Percentiles rank a stretch among this genome's conserved stretches.
phyloP scores from a whole-genome alignment of 2,113 vertebrate species.

The Channa maculata region DNA sequence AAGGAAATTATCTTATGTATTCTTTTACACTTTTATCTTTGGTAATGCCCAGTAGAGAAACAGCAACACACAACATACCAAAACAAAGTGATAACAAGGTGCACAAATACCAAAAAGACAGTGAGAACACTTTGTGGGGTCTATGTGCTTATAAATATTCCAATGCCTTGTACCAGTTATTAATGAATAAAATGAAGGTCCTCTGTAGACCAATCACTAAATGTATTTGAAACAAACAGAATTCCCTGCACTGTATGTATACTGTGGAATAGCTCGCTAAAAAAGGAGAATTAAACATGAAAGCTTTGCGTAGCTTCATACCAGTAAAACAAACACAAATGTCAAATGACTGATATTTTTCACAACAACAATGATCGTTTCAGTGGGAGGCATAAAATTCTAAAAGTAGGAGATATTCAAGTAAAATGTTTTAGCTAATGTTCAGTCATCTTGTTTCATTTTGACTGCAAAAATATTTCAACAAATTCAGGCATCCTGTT shows the following conservation, averaged over 20 bases:
- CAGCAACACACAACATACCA: background rate
- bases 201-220: background rate
- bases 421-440: slow-evolving; percentile 7
- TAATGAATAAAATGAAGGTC: background rate
- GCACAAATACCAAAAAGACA: slow-evolving; percentile 7
- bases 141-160: background rate
- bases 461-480: slow-evolving; percentile 31
- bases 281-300: background rate
- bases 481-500: slow-evolving; percentile 35
- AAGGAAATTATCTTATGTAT: background rate
- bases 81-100: background rate
- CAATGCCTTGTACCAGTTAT: background rate
- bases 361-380: background rate
- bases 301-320: background rate
- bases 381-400: slow-evolving; percentile 3
- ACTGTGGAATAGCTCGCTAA: background rate
- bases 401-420: slow-evolving; percentile 15
- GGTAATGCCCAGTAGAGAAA: slow-evolving; percentile 8
- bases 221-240: background rate
- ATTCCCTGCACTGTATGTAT: background rate
- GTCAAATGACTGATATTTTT: background rate
- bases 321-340: slow-evolving; percentile 12
- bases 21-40: slow-evolving; percentile 33
- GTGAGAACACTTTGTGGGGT: background rate
- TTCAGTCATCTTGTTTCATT: slow-evolving; percentile 4